A percentile compares a stretch with the other conserved stretches of the same genome.
Conservation (phyloP, 2,888 invertebrate genomes). For the Xestia c-nigrum region DNA sequence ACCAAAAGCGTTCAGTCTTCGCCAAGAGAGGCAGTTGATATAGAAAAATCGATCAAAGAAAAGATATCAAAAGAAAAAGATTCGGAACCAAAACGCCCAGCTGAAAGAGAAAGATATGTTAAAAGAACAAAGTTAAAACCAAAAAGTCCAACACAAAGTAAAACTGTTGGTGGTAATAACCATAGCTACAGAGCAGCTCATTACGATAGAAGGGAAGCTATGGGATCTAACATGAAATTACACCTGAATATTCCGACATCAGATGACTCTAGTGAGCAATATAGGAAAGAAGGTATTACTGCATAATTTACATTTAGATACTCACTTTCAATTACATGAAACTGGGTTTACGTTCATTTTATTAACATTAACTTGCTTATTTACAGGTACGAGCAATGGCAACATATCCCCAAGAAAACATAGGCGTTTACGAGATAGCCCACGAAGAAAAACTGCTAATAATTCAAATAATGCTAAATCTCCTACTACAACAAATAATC, state of each 20-base stretch:
- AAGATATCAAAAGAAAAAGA: constrained; percentile 84
- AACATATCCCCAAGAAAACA: constrained; percentile 91
- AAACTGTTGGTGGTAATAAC: constrained; percentile 77
- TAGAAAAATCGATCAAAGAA: constrained; percentile 85
- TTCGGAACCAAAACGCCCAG: constrained; percentile 80
- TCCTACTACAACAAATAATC: constrained; percentile 85
- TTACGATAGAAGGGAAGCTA: constrained; percentile 88
- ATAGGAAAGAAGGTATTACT: constrained; percentile 84
- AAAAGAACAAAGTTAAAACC: constrained; percentile 88
- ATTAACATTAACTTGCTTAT: not conserved
- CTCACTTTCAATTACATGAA: not conserved
- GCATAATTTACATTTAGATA: not conserved
- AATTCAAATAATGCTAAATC: constrained; percentile 89
- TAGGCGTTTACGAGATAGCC: constrained; percentile 92
- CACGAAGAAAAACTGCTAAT: constrained; percentile 91
- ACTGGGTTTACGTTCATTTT: not conserved
- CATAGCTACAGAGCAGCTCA: constrained; percentile 82
- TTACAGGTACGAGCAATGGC: constrained; percentile 83
- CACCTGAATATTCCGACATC: constrained; percentile 91
- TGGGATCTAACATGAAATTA: constrained; percentile 88
- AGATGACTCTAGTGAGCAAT: constrained; percentile 91
- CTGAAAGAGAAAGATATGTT: constrained; percentile 86
- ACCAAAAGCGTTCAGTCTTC: constrained; percentile 85
- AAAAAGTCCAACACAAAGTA: constrained; percentile 87
- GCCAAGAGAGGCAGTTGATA: constrained; percentile 83